Evolutionary conservation across 1,140 invertebrate genomes (phyloP), one percentile per base, ranked within the genome.

Genomic region (Anoplophora glabripennis): DNA sequence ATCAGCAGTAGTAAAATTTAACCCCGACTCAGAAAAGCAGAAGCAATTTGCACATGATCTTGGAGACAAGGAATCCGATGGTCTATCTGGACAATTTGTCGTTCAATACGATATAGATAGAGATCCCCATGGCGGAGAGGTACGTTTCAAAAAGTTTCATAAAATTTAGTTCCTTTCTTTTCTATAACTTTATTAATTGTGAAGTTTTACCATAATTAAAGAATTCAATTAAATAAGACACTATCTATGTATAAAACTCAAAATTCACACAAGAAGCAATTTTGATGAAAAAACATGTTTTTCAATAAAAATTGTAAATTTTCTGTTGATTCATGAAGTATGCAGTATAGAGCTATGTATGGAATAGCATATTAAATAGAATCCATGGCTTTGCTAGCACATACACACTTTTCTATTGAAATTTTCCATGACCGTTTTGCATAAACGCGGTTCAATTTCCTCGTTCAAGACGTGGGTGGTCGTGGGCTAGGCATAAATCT

Each of bases 41-140:
- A 76, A 72, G 59, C 65, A 74, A 53, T 61, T 72, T 10, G 67
- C 67, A 1, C 57, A 56, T 34, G 57, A 54, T 15, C 57, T 71
- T 15, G 53, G 69, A 68, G 48, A 61, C 65, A 44, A 72, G 51
- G 58, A 72, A 12, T 64, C 72, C 3, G 73, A 80, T 37, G 84
- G 83, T 1, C 66, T 82, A 18, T 72, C 79, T 41, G 84, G 84
- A 35, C 84, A 86, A 63, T 83, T 86, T 61, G 77, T 85, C 3
- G 82, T 86, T 7, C 81, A 84, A 57, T 86, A 86, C 65, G 83
- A 86, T 55, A 82, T 86, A 0, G 78, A 82, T 15, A 72, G 80
- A 33, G 70, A 77, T 44, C 64, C 76, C 3, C 53, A 70, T 15
- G 78, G 78, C 33, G 83, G 83, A 41, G 79, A 85, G 72, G 36